These are phyloP conservation scores for Pomacea maculata DNA, from an alignment of 1,140 invertebrate genomes.

Conservation along the genomic window DNA sequence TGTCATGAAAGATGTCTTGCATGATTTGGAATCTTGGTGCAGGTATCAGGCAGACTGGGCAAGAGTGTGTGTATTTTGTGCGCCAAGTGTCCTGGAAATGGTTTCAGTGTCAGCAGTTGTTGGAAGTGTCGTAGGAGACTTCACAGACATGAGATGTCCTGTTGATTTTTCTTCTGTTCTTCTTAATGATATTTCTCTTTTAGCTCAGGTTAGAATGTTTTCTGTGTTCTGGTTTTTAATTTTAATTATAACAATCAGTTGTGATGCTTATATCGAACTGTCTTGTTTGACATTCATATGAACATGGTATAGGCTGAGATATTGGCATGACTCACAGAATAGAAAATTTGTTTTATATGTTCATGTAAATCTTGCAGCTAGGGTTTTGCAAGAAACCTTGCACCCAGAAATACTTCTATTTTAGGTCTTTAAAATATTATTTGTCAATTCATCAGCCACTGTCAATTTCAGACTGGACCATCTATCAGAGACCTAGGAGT, in stretches of 20 bases:
- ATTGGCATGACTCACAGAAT: neutral
- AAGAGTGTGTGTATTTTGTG: conserved; percentile 22
- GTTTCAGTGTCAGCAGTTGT: conserved; percentile 23
- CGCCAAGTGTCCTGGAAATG: conserved; percentile 19
- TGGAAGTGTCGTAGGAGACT: conserved; percentile 11
- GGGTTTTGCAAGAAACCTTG: neutral
- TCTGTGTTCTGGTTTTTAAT: neutral
- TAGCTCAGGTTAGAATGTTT: conserved; percentile 3
- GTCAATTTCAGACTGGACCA: neutral
- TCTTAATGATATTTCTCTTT: neutral
- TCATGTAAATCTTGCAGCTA: neutral
- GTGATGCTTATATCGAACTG: neutral
- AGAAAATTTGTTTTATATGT: neutral
- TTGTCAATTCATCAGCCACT: neutral
- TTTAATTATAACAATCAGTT: neutral
- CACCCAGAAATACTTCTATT: neutral
- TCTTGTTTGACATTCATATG: neutral
- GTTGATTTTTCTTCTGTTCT: conserved; percentile 3
- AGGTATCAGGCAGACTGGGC: conserved; percentile 19
- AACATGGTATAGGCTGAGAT: neutral
- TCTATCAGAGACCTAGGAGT: conserved; percentile 3
- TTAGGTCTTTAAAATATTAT: neutral
- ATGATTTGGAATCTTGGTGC: neutral
- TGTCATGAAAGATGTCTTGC: neutral
- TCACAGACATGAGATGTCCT: conserved; percentile 21